Percentiles rank a stretch among this genome's conserved stretches.
Evolutionary conservation across 2,797 vertebrate species (phyloP).

Genomic region (Urophycis tenuis): DNA sequence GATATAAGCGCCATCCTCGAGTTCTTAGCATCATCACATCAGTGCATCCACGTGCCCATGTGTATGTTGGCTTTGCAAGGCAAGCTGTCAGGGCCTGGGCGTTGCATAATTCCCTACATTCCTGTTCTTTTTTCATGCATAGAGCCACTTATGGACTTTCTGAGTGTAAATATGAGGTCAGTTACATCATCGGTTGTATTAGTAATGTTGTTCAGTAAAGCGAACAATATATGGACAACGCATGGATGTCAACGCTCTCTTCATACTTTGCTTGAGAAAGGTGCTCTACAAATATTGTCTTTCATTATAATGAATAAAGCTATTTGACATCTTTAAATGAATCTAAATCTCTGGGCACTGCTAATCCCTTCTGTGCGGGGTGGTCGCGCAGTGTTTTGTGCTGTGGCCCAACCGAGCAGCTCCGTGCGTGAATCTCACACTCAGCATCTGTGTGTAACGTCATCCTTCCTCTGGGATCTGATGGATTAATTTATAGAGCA

Average conservation of each 20-base stretch:
- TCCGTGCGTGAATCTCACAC: slow-evolving; percentile 28
- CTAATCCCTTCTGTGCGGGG: slow-evolving; percentile 3
- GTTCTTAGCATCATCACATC: not conserved
- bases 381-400: slow-evolving; percentile 5
- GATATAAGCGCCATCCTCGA: not conserved
- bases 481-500: slow-evolving; percentile 42
- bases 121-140: not conserved
- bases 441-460: slow-evolving; percentile 22
- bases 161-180: slow-evolving; percentile 31
- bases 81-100: not conserved
- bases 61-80: not conserved
- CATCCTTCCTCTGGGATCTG: slow-evolving; percentile 33
- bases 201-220: slow-evolving; percentile 52
- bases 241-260: not conserved
- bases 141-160: slow-evolving; percentile 40
- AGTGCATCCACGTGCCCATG: not conserved
- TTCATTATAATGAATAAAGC: not conserved
- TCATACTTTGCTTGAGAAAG: not conserved
- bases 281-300: not conserved
- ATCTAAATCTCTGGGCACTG: slow-evolving; percentile 11
- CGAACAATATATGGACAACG: slow-evolving; percentile 45
- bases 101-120: not conserved
- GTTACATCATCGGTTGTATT: slow-evolving; percentile 49
- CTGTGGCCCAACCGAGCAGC: slow-evolving; percentile 13
- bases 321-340: slow-evolving; percentile 16